A percentile compares a stretch with the other conserved stretches of the same genome.
phyloP scores from a whole-genome alignment of 2,888 invertebrate genomes.

The Dromius quadrimaculatus region DNA sequence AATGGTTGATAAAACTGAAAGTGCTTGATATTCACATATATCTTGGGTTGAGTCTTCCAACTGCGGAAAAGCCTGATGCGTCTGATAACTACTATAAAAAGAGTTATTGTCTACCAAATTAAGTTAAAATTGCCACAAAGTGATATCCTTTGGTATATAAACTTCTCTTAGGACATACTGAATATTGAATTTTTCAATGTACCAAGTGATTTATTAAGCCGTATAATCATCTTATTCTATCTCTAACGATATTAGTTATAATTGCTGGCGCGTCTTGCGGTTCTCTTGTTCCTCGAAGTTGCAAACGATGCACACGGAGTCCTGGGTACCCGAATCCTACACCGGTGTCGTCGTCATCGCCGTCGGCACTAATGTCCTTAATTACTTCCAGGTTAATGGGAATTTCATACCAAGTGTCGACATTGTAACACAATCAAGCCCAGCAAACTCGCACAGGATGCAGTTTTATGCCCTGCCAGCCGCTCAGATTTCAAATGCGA shows the following conservation, averaged over 20 bases:
- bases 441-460: not conserved
- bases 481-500: not conserved
- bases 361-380: conserved; percentile 36
- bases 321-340: not conserved
- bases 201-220: too few species aligned
- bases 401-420: conserved; percentile 38
- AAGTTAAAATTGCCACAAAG: too few species aligned
- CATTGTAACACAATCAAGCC: conserved; percentile 30
- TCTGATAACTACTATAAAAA: too few species aligned
- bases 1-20: too few species aligned
- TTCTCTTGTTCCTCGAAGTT: conserved; percentile 3
- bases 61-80: too few species aligned
- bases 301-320: conserved; percentile 11
- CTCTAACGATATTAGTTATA: conserved; percentile 15
- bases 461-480: conserved; percentile 10
- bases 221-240: too few species aligned
- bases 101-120: too few species aligned
- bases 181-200: too few species aligned
- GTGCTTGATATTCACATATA: too few species aligned
- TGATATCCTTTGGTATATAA: too few species aligned
- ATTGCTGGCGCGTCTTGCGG: not conserved
- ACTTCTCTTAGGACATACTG: too few species aligned
- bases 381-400: conserved; percentile 43
- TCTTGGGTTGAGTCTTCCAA: too few species aligned
- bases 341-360: not conserved